Conservation (phyloP, 1,140 invertebrate species). For the Musca vetustissima region DNA sequence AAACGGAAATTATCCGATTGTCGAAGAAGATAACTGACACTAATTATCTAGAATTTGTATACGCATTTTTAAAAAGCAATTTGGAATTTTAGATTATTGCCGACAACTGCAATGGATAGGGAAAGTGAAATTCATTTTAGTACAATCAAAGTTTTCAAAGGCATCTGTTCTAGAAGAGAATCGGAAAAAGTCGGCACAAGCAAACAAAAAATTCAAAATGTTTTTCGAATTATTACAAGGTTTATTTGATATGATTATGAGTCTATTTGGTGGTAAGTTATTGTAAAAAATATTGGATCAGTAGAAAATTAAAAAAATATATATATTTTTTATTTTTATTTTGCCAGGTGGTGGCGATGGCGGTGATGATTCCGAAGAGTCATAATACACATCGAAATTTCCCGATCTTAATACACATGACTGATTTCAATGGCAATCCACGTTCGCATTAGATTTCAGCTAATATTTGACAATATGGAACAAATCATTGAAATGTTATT, state of each 20-base stretch:
- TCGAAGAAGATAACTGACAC: no score
- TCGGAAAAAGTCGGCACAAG: not conserved
- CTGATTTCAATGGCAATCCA: not conserved
- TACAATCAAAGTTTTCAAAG: no score
- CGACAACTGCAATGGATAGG: no score
- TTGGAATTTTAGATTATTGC: no score
- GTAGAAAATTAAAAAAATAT: no score
- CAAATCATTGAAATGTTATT: slow-evolving; percentile 38
- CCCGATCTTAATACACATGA: not conserved
- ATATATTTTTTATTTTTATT: no score
- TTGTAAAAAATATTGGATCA: no score
- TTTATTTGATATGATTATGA: slow-evolving; percentile 35
- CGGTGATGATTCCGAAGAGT: slow-evolving; percentile 26
- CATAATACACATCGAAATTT: not conserved
- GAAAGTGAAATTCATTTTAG: no score
- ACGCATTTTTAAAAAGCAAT: no score
- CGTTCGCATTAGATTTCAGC: not conserved
- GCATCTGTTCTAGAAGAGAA: no score
- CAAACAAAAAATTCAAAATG: not conserved
- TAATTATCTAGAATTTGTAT: no score
- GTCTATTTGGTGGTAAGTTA: slow-evolving; percentile 28
- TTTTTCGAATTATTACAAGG: slow-evolving; percentile 27
- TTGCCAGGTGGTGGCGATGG: slow-evolving; percentile 11
- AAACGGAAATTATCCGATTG: no score
- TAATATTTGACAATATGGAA: slow-evolving; percentile 6